Percentiles rank a stretch among this genome's conserved stretches.
Evolutionary conservation across 1,140 invertebrate genomes (phyloP).

Genomic region (Pseudomyrmex concolor): DNA sequence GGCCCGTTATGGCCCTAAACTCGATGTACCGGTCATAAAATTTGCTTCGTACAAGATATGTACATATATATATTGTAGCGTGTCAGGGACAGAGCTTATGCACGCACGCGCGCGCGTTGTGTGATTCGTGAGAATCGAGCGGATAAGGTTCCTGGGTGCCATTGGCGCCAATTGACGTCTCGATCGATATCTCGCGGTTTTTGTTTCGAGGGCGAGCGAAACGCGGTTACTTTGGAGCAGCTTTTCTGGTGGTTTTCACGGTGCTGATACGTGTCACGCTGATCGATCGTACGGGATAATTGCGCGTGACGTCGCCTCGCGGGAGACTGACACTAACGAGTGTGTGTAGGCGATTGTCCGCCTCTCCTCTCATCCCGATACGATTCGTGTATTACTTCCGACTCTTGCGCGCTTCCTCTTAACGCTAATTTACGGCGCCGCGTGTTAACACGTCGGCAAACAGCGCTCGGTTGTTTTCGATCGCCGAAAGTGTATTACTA

Average conservation of each 20-base stretch:
- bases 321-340: constrained; percentile 25
- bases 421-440: constrained; percentile 29
- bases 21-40: constrained; percentile 18
- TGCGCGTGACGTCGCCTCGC: constrained; percentile 1
- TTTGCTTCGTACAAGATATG: constrained; percentile 7
- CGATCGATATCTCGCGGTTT: constrained; percentile 31
- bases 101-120: constrained; percentile 14
- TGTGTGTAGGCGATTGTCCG: background rate
- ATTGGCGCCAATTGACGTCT: constrained; percentile 25
- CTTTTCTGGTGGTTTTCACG: background rate
- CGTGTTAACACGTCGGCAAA: constrained; percentile 30
- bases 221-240: constrained; percentile 26
- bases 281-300: constrained; percentile 23
- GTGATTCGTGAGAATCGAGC: background rate
- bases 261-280: background rate
- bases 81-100: constrained; percentile 11
- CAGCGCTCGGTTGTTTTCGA: background rate
- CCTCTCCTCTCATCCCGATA: background rate
- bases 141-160: constrained; percentile 12
- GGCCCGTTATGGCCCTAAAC: background rate
- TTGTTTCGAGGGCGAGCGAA: background rate
- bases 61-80: constrained; percentile 14
- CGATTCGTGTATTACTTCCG: background rate
- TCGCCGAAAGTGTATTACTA: background rate
- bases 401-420: constrained; percentile 20